A percentile compares a stretch with the other conserved stretches of the same genome.
phyloP scores from a whole-genome alignment of 2,888 invertebrate species.

The Agrilus mali region DNA sequence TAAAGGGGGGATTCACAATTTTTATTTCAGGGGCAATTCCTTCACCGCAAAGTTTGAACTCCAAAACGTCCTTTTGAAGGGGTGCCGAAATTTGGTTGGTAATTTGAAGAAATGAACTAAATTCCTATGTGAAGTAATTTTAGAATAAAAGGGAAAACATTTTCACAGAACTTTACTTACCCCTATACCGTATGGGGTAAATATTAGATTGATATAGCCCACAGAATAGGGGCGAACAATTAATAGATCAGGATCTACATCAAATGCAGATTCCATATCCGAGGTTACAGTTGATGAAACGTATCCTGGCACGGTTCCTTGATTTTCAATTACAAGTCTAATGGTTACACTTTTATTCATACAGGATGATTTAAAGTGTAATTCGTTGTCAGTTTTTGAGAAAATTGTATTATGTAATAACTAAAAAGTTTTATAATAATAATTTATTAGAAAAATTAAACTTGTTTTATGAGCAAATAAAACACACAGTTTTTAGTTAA shows the following conservation, averaged over 20 bases:
- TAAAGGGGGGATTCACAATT: constrained; percentile 25
- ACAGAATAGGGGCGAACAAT: constrained; percentile 28
- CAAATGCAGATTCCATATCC: constrained; percentile 20
- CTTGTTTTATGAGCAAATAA: no score
- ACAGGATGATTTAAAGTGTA: constrained; percentile 32
- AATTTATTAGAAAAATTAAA: no score
- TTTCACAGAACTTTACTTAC: constrained; percentile 21
- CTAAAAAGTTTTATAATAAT: background rate
- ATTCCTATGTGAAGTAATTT: no score
- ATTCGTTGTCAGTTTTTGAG: constrained; percentile 21
- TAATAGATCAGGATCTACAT: constrained; percentile 22
- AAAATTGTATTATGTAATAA: constrained; percentile 1
- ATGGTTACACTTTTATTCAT: constrained; percentile 25
- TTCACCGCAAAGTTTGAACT: constrained; percentile 30
- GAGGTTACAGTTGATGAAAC: constrained; percentile 9
- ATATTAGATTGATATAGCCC: constrained; percentile 27
- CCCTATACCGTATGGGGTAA: constrained; percentile 31
- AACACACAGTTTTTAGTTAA: no score
- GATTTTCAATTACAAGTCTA: constrained; percentile 30
- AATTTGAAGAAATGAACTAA: no score
- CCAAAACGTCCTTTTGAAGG: constrained; percentile 5
- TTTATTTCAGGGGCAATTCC: constrained; percentile 33
- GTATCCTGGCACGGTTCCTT: constrained; percentile 27
- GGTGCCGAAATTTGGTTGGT: background rate
- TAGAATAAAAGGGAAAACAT: background rate